Percentiles rank a stretch among this genome's conserved stretches.
phyloP scores from a whole-genome alignment of 1,140 invertebrate genomes.

The Pogonognathellus flavescens region DNA sequence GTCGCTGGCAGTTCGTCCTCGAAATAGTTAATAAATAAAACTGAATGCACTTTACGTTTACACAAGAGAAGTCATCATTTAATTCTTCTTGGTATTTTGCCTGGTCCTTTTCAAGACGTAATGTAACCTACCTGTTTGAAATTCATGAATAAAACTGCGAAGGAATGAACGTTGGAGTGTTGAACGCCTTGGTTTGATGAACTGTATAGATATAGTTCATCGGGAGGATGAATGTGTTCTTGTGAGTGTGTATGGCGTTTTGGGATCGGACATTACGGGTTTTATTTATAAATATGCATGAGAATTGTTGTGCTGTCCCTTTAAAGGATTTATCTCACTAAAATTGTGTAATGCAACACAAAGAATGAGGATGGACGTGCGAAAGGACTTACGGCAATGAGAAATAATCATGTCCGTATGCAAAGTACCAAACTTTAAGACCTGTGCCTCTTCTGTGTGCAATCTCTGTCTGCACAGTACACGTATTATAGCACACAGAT shows the following conservation, averaged over 20 bases:
- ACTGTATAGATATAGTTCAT: constrained; percentile 49
- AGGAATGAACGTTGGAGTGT: not conserved
- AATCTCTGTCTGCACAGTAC: not conserved
- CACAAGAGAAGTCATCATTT: too few species aligned
- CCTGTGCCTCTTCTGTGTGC: not conserved
- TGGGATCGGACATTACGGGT: constrained; percentile 38
- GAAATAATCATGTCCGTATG: not conserved
- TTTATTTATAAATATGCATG: constrained; percentile 50
- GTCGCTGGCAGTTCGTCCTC: not conserved
- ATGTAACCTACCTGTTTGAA: constrained; percentile 25
- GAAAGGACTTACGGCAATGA: constrained; percentile 9
- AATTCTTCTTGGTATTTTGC: too few species aligned
- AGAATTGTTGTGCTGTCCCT: not conserved
- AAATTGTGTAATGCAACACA: constrained; percentile 7
- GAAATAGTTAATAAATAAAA: constrained; percentile 38
- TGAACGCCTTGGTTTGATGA: constrained; percentile 32
- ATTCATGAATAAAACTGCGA: constrained; percentile 16
- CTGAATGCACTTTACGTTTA: constrained; percentile 24
- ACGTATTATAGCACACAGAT: not conserved
- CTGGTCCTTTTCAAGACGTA: too few species aligned
- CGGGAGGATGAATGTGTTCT: constrained; percentile 22
- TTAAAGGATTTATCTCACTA: constrained; percentile 1
- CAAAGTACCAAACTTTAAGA: too few species aligned
- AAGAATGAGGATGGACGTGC: constrained; percentile 8
- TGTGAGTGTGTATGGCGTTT: not conserved